Conservation (phyloP, 2,888 invertebrate species). For the Ochropacha duplaris region DNA sequence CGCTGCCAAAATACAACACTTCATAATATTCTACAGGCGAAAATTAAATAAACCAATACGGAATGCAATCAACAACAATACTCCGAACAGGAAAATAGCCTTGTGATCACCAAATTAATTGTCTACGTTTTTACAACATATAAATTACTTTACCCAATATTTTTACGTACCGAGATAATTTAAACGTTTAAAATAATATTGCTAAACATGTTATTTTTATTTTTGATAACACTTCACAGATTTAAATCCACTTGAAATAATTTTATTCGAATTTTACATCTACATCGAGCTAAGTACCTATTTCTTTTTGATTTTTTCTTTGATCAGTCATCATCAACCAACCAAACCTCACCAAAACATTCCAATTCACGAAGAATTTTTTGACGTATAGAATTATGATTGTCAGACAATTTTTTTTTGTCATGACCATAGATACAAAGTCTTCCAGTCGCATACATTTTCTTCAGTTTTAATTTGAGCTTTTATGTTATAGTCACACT, state of each 20-base stretch:
- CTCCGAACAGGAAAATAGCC: conserved; percentile 59
- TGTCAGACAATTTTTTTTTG: no score
- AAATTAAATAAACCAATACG: conserved; percentile 68
- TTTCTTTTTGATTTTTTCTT: conserved; percentile 33
- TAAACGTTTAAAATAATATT: conserved; percentile 22
- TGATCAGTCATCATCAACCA: conserved; percentile 27
- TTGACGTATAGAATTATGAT: neutral
- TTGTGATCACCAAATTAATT: conserved; percentile 64
- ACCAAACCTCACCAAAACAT: conserved; percentile 33
- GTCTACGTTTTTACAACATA: conserved; percentile 44
- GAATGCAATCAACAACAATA: conserved; percentile 59
- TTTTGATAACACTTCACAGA: conserved; percentile 26
- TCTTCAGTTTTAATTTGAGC: no score
- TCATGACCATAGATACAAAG: no score
- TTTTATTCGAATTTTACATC: conserved; percentile 18
- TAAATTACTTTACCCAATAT: conserved; percentile 29
- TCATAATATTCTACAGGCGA: conserved; percentile 45
- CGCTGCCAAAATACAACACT: conserved; percentile 50
- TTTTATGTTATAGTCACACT: no score
- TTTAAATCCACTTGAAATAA: conserved; percentile 14
- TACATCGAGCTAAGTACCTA: conserved; percentile 14
- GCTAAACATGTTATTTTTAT: conserved; percentile 31
- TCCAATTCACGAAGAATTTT: conserved; percentile 40
- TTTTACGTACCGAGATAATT: conserved; percentile 55
- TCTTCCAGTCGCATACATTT: no score